Evolutionary conservation across 1,140 invertebrate species (phyloP).

Genomic region (Coenobita brevimanus): DNA sequence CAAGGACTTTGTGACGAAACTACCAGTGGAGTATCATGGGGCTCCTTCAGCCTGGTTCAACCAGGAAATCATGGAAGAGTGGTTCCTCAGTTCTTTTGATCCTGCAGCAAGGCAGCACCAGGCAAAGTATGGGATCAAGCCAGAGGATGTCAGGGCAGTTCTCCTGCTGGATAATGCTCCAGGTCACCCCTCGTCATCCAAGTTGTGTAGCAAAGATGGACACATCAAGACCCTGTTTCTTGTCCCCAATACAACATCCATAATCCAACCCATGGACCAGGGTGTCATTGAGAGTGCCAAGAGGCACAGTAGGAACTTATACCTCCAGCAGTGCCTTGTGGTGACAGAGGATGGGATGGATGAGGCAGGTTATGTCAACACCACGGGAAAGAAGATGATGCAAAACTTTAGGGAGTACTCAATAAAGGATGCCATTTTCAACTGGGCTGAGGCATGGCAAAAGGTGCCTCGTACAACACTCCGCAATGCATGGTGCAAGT

Average conservation of each 20-base stretch:
- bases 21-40: neutral
- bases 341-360: neutral
- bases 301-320: neutral
- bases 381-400: neutral
- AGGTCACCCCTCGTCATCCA: neutral
- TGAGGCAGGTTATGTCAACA: neutral
- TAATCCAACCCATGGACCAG: neutral
- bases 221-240: neutral
- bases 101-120: neutral
- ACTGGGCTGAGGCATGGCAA: neutral
- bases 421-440: neutral
- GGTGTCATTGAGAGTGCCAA: neutral
- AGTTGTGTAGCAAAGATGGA: neutral
- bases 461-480: no score
- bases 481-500: no score
- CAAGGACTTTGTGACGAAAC: conserved; percentile 77
- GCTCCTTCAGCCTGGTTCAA: neutral
- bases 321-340: conserved; percentile 11
- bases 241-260: neutral
- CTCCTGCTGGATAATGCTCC: neutral
- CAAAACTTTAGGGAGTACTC: neutral
- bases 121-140: neutral
- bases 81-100: neutral
- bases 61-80: neutral
- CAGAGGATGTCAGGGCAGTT: neutral